phyloP scores from a whole-genome alignment of 1,140 invertebrate species.

The Camponotus vicinus region DNA sequence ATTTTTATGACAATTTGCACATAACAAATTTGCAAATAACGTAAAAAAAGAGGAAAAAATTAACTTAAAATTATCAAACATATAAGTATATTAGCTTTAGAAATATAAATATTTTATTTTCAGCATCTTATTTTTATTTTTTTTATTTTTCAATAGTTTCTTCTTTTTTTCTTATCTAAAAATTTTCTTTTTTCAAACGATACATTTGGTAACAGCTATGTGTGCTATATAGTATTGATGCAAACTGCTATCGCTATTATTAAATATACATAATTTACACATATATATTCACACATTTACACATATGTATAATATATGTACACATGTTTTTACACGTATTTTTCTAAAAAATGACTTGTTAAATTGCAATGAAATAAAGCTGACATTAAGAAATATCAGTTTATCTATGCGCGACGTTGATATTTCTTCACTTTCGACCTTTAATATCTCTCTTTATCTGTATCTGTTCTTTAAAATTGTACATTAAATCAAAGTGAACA shows the following conservation, averaged over 20 bases:
- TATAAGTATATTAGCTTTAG: not conserved
- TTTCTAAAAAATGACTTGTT: slow-evolving; percentile 6
- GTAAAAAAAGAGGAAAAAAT: not conserved
- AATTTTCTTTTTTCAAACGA: too few species aligned
- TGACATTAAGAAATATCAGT: not conserved
- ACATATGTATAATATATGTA: not conserved
- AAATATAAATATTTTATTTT: too few species aligned
- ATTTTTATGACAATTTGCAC: not conserved
- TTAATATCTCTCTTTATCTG: not conserved
- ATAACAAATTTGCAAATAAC: too few species aligned
- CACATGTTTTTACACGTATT: not conserved
- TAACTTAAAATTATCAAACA: not conserved
- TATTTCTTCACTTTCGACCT: slow-evolving; percentile 25
- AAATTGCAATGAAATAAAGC: slow-evolving; percentile 9
- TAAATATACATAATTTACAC: not conserved
- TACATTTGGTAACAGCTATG: too few species aligned
- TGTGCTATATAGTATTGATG: not conserved
- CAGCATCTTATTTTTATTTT: too few species aligned
- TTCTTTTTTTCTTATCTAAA: too few species aligned
- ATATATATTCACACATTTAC: not conserved
- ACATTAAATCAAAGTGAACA: not conserved
- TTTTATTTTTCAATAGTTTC: too few species aligned
- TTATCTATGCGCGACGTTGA: not conserved
- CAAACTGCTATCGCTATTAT: not conserved
- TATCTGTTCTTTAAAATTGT: not conserved